phyloP scores from a whole-genome alignment of 1,140 invertebrate genomes.

The Aphelinus atriplicis region DNA sequence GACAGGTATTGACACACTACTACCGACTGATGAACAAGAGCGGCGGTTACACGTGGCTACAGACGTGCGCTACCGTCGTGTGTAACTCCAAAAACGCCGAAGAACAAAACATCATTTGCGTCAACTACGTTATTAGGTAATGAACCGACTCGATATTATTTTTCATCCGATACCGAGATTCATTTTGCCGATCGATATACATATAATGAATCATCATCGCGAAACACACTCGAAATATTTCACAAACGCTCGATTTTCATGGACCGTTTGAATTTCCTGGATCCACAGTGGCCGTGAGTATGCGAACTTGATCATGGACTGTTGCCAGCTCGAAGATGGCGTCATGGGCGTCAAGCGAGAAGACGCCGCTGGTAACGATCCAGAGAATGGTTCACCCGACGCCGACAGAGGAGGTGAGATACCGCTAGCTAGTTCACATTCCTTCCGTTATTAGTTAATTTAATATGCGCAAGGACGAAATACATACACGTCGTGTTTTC shows the following conservation, averaged over 20 bases:
- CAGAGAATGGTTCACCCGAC: conserved; percentile 86
- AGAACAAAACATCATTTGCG: conserved; percentile 95
- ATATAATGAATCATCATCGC: neutral
- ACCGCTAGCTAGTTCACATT: neutral
- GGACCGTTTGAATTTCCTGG: neutral
- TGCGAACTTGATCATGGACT: conserved; percentile 90
- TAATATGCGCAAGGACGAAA: too few species aligned
- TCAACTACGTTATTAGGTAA: conserved; percentile 93
- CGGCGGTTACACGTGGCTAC: conserved; percentile 95
- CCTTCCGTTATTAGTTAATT: too few species aligned
- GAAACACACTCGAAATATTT: conserved; percentile 4
- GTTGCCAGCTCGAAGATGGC: conserved; percentile 87
- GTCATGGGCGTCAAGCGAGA: conserved; percentile 81
- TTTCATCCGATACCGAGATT: neutral
- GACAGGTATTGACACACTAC: conserved; percentile 95
- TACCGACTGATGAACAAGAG: conserved; percentile 95
- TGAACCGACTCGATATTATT: conserved; percentile 42
- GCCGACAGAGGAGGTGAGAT: conserved; percentile 77
- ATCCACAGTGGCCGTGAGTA: conserved; percentile 87
- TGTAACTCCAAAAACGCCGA: conserved; percentile 95
- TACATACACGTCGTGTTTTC: too few species aligned
- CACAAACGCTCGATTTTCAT: conserved; percentile 1
- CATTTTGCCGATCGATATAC: neutral
- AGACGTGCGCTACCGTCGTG: conserved; percentile 95
- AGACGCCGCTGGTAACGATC: conserved; percentile 80